phyloP scores from a whole-genome alignment of 1,140 invertebrate genomes.

The Heterodera carotae region DNA sequence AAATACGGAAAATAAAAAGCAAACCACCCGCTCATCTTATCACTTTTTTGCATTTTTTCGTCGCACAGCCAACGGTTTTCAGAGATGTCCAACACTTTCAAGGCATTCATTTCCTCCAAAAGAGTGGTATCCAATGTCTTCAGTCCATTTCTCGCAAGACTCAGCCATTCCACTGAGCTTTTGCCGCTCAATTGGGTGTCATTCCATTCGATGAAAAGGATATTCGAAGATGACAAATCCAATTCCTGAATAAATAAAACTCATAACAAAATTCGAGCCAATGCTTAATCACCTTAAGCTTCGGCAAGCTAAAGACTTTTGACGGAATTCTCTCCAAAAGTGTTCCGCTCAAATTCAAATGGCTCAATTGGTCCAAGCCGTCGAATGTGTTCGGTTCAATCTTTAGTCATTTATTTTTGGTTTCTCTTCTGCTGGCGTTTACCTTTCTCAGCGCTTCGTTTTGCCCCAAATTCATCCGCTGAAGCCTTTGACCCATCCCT shows the following conservation, averaged over 20 bases:
- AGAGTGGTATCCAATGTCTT: slow-evolving; percentile 29
- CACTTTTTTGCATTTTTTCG: slow-evolving; percentile 40
- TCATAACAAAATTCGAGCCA: not conserved
- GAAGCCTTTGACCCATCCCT: slow-evolving; percentile 23
- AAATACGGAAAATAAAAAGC: not conserved
- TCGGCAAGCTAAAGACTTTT: slow-evolving; percentile 5
- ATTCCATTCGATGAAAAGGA: slow-evolving; percentile 40
- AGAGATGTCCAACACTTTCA: slow-evolving; percentile 44
- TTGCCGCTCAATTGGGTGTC: slow-evolving; percentile 22
- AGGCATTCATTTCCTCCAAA: slow-evolving; percentile 24
- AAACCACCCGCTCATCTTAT: slow-evolving; percentile 26
- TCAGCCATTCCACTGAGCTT: slow-evolving; percentile 33
- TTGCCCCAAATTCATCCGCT: slow-evolving; percentile 34
- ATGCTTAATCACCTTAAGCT: slow-evolving; percentile 11
- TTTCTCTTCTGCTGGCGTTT: slow-evolving; percentile 1
- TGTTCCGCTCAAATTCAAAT: slow-evolving; percentile 41
- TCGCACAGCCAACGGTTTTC: slow-evolving; percentile 56
- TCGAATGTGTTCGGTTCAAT: slow-evolving; percentile 35
- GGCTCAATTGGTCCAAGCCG: slow-evolving; percentile 26
- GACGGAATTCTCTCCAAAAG: slow-evolving; percentile 16
- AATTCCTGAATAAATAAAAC: slow-evolving; percentile 26
- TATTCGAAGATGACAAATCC: slow-evolving; percentile 48
- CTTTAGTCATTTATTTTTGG: slow-evolving; percentile 11
- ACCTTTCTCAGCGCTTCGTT: slow-evolving; percentile 41
- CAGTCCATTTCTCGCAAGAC: slow-evolving; percentile 36